Evolutionary conservation across 1,140 invertebrate species (phyloP).

Genomic region (Phocides pigmalion): DNA sequence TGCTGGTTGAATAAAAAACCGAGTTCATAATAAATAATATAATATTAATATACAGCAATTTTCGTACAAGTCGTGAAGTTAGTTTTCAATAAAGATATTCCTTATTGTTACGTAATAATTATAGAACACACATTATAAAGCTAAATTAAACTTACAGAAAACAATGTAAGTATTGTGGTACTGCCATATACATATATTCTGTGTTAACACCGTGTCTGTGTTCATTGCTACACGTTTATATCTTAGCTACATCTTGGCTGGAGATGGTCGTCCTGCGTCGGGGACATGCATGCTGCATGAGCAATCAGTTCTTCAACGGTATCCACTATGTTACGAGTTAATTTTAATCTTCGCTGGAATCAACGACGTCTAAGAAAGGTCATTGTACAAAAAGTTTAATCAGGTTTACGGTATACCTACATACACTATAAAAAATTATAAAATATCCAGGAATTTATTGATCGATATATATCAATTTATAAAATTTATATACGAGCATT

Average conservation of each 20-base stretch:
- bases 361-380: conserved; percentile 19
- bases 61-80: too few species aligned
- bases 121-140: background rate
- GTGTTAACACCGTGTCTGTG: background rate
- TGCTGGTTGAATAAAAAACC: background rate
- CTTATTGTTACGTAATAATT: too few species aligned
- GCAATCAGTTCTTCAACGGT: conserved; percentile 26
- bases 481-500: too few species aligned
- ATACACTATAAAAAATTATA: background rate
- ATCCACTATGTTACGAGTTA: conserved; percentile 15
- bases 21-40: too few species aligned
- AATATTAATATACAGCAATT: too few species aligned
- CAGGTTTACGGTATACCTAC: conserved; percentile 3
- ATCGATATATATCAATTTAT: too few species aligned
- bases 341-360: conserved; percentile 22
- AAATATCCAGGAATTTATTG: too few species aligned
- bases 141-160: background rate
- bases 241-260: background rate
- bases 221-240: conserved; percentile 12
- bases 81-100: too few species aligned
- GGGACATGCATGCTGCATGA: conserved; percentile 21
- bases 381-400: background rate
- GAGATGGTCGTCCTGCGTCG: background rate
- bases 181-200: background rate
- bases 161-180: background rate